Evolutionary conservation across 2,888 invertebrate species (phyloP).

Genomic region (Zelleria hepariella): DNA sequence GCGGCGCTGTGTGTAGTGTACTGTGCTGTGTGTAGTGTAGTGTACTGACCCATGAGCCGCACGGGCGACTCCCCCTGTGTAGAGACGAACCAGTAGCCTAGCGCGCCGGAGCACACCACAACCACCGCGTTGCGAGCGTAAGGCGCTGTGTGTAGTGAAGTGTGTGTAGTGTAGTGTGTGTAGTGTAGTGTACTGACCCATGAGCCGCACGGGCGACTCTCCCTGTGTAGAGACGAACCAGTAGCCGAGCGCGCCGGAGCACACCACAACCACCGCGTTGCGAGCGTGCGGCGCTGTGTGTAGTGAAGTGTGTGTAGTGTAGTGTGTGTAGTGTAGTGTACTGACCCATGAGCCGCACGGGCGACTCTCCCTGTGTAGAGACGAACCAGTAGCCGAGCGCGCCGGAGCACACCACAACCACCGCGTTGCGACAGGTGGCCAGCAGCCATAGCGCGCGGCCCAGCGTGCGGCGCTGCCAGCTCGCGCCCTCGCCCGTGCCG

Average conservation of each 20-base stretch:
- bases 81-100: conserved; percentile 76
- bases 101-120: conserved; percentile 79
- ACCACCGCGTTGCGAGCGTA: conserved; percentile 89
- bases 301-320: no score
- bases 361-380: conserved; percentile 57
- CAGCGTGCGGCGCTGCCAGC: conserved; percentile 68
- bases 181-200: conserved; percentile 72
- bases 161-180: no score
- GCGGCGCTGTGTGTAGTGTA: no score
- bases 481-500: conserved; percentile 71
- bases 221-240: conserved; percentile 67
- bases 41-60: conserved; percentile 75
- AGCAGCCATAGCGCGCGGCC: conserved; percentile 82
- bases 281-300: no score
- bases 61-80: conserved; percentile 72
- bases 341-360: conserved; percentile 79
- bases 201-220: conserved; percentile 76
- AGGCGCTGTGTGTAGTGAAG: no score
- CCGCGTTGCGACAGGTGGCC: conserved; percentile 86
- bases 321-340: conserved; percentile 1
- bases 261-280: conserved; percentile 85
- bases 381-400: conserved; percentile 77
- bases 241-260: conserved; percentile 79
- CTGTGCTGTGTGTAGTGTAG: no score
- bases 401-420: conserved; percentile 83